Evolutionary conservation across 2,888 invertebrate genomes (phyloP), one percentile per base, ranked within the genome.

Genomic region (Tortricodes alternella): DNA sequence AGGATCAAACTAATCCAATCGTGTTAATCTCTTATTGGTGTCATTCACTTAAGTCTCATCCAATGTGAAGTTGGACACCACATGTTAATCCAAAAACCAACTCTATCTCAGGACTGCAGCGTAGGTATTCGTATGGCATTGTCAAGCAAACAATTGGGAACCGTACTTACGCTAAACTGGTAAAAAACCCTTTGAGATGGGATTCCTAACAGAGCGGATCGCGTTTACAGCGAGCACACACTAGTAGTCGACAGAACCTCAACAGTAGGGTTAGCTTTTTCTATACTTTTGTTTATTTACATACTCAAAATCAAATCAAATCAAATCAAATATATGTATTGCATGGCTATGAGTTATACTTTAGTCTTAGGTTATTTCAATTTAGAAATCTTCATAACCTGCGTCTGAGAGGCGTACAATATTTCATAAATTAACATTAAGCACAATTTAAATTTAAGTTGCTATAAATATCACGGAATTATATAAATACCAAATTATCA

Each of bases 151-250:
- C 55, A 55, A 55, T 55, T 48, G 55, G 27, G 35, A n/a, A 43
- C 27, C 55, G 39, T 55, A 53, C 53, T 48, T 48, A 48, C 29
- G 48, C 27, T 55, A 41, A 55, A 48, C 48, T 55, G 48, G 55
- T 55, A 55, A 55, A 53, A 55, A 55, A 43, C 38, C 34, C 50
- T 56, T 56, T 56, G 56, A 56, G 50, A 56, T 56, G 44, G 50
- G 56, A 56, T 56, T 50, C 50, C 43, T 38, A 44, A 18, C 50
- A 44, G 50, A 44, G 29, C 49, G 48, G 44, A 56, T 56, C 50
- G 43, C 55, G 41, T 56, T 56, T 49, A 49, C 49, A 43, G 49
- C 37, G 50, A 41, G 48, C 35, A 50, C 49, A 32, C 32, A 18
- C 18, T 13, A 16, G 6, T 13, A 44, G 56, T 38, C 38, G 2